These are phyloP conservation scores for Rhamphomyia laevipes DNA, from an alignment of 2,888 invertebrate genomes.

Conservation along the genomic window DNA sequence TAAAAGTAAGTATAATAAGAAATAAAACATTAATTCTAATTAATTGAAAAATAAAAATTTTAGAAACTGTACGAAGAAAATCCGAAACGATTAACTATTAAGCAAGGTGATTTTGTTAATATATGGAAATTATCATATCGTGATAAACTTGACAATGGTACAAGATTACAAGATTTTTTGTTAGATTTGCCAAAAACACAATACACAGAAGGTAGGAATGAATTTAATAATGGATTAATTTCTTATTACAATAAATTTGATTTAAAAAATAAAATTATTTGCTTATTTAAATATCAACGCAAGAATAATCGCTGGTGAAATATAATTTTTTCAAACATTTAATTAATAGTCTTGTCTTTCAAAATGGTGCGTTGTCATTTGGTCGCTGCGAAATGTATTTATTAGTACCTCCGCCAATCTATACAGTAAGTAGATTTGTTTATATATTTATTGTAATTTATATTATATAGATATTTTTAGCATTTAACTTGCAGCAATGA, in stretches of 20 bases:
- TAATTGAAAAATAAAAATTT: background rate
- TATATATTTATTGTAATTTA: background rate
- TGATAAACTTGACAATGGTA: conserved; percentile 47
- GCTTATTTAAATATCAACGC: conserved; percentile 45
- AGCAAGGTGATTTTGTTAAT: conserved; percentile 44
- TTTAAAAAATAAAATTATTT: conserved; percentile 38
- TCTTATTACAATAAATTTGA: conserved; percentile 12
- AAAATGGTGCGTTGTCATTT: conserved; percentile 42
- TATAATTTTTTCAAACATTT: conserved; percentile 49
- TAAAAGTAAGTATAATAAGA: conserved; percentile 35
- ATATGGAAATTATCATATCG: conserved; percentile 45
- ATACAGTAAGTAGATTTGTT: conserved; percentile 42
- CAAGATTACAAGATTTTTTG: conserved; percentile 43
- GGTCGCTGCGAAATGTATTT: conserved; percentile 54
- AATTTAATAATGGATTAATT: too few relatives aligned
- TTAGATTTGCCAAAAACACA: conserved; percentile 38
- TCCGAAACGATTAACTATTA: conserved; percentile 25
- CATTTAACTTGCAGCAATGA: conserved; percentile 46
- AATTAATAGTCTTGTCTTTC: conserved; percentile 47
- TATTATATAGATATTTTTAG: conserved; percentile 28
- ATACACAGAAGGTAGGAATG: conserved; percentile 40
- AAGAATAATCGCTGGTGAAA: conserved; percentile 43
- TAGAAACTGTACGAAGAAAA: conserved; percentile 23
- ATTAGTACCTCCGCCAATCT: conserved; percentile 47
- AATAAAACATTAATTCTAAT: background rate